Conservation (phyloP, 2,888 invertebrate species). For the Dynastes maya region DNA sequence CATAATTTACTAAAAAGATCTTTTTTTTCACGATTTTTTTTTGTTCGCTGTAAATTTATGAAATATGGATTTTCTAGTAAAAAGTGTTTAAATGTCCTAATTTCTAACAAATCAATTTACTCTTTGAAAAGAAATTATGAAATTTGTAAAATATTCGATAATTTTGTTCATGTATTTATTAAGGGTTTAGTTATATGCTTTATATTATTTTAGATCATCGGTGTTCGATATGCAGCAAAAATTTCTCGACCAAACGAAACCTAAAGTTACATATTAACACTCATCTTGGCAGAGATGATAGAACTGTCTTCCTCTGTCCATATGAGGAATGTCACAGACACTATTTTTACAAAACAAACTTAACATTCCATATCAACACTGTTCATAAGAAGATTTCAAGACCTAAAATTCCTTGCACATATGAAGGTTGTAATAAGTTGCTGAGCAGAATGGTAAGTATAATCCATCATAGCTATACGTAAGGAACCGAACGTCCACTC, state of each 20-base stretch:
- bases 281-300: conserved; percentile 56
- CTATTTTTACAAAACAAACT: conserved; percentile 62
- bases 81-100: too few species aligned
- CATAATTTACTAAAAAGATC: too few species aligned
- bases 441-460: conserved; percentile 54
- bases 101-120: too few species aligned
- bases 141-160: too few species aligned
- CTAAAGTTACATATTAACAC: conserved; percentile 58
- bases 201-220: conserved; percentile 56
- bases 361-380: conserved; percentile 59
- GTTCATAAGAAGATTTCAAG: conserved; percentile 58
- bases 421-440: conserved; percentile 55
- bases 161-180: too few species aligned
- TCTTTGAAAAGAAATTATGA: too few species aligned
- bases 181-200: too few species aligned
- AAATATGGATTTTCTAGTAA: too few species aligned
- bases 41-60: too few species aligned
- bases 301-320: conserved; percentile 58
- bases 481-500: background rate
- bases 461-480: background rate
- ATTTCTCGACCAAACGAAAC: conserved; percentile 56
- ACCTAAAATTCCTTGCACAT: conserved; percentile 55
- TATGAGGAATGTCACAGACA: conserved; percentile 59
- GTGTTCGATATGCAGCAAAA: conserved; percentile 61
- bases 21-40: too few species aligned